Percentiles rank a stretch among this genome's conserved stretches.
Evolutionary conservation across 23 tunicate species (phyloP).

Genomic region (Trididemnum clinides): DNA sequence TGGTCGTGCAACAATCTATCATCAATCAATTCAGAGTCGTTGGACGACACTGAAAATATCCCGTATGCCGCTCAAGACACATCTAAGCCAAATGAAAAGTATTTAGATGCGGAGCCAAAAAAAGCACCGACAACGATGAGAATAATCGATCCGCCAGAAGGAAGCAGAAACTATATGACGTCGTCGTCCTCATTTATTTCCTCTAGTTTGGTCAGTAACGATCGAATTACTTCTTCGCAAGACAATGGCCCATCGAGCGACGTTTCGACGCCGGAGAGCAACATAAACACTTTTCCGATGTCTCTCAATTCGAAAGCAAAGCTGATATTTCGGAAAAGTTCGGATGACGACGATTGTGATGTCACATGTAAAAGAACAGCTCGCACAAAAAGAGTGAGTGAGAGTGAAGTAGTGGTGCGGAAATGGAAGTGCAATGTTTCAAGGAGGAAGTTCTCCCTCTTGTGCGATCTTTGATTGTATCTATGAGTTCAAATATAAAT

Average conservation of each 20-base stretch:
- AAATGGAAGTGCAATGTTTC: no score
- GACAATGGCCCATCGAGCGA: slow-evolving; percentile 38
- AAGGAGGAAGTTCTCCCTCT: no score
- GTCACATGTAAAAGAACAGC: neutral
- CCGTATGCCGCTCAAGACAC: neutral
- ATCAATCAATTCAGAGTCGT: neutral
- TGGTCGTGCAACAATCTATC: slow-evolving; percentile 17
- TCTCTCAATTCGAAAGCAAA: neutral
- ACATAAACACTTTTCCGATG: neutral
- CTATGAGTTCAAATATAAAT: no score
- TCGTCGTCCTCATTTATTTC: slow-evolving; percentile 32
- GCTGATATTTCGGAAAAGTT: slow-evolving; percentile 7
- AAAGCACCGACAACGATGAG: neutral
- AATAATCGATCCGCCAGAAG: neutral
- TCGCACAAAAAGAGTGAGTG: neutral
- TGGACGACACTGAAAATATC: neutral
- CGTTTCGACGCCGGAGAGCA: slow-evolving; percentile 6
- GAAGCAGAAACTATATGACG: neutral
- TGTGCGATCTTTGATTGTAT: no score
- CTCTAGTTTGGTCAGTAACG: neutral
- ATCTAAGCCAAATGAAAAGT: neutral
- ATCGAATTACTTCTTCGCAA: slow-evolving; percentile 25
- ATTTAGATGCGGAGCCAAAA: neutral
- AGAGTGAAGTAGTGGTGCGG: no score
- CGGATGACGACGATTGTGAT: slow-evolving; percentile 34